Percentiles rank a stretch among this genome's conserved stretches.
Conservation (phyloP, 2,888 invertebrate genomes). For the Loripinus fragilis region DNA sequence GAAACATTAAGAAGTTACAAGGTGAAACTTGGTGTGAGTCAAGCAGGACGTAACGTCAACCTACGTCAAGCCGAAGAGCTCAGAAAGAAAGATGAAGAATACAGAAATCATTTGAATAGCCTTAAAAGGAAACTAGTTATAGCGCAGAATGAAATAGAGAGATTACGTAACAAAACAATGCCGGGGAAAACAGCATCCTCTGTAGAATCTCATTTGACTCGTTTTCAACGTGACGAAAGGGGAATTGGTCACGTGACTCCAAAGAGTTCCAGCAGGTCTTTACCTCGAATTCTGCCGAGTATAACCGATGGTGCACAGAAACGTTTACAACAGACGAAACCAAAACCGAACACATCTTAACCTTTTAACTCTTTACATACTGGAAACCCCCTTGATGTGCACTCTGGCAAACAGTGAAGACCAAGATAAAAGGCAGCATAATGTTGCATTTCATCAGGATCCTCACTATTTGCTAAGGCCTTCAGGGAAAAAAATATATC, state of each 20-base stretch:
- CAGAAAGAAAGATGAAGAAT: constrained; percentile 51
- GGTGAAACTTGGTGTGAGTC: constrained; percentile 50
- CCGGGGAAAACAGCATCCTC: constrained; percentile 48
- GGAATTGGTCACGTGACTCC: constrained; percentile 35
- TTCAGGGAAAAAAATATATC: too few species aligned
- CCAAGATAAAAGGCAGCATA: too few species aligned
- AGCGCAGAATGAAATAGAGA: constrained; percentile 48
- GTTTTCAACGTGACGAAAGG: constrained; percentile 36
- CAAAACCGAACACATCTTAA: constrained; percentile 6
- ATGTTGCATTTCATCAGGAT: too few species aligned
- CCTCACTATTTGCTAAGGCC: too few species aligned
- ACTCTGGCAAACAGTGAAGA: too few species aligned
- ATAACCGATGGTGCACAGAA: background rate
- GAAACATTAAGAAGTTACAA: constrained; percentile 45
- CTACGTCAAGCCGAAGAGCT: constrained; percentile 41
- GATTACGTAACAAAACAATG: constrained; percentile 40
- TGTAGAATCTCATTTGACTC: constrained; percentile 32
- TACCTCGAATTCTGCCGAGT: background rate
- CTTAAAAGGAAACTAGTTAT: constrained; percentile 37
- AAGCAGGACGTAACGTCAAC: constrained; percentile 54
- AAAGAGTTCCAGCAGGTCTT: background rate
- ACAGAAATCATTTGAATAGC: constrained; percentile 35
- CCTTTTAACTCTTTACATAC: background rate
- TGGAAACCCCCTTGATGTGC: too few species aligned
- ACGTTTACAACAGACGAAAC: background rate